These are phyloP conservation scores for Caenorhabditis tropicalis DNA, from an alignment of 1,140 invertebrate genomes.

Conservation along the genomic window DNA sequence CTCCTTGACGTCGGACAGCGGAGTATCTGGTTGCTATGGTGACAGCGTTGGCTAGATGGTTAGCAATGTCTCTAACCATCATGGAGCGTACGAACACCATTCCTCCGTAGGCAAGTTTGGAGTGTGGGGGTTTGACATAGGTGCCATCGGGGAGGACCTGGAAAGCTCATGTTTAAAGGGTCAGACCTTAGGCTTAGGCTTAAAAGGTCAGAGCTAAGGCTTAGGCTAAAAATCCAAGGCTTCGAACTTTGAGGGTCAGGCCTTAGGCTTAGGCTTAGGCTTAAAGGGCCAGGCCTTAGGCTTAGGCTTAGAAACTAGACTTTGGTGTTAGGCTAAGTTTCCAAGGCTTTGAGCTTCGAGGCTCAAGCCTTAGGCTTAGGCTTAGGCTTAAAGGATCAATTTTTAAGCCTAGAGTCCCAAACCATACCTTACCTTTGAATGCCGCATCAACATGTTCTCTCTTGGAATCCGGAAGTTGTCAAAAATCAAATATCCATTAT, in stretches of 20 bases:
- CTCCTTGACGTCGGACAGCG: conserved; percentile 85
- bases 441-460: conserved; percentile 90
- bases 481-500: conserved; percentile 77
- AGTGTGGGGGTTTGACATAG: conserved; percentile 83
- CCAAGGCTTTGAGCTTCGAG: too few relatives aligned
- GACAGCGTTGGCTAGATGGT: conserved; percentile 69
- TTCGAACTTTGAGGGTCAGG: too few relatives aligned
- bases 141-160: conserved; percentile 81
- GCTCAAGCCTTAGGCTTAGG: too few relatives aligned
- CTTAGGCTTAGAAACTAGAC: too few relatives aligned
- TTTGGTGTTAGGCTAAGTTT: too few relatives aligned
- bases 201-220: too few relatives aligned
- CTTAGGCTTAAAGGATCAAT: too few relatives aligned
- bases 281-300: too few relatives aligned
- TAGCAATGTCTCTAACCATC: conserved; percentile 73
- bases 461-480: conserved; percentile 78
- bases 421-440: conserved; percentile 78
- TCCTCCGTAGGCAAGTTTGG: conserved; percentile 87
- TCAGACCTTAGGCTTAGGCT: too few relatives aligned
- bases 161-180: conserved; percentile 73
- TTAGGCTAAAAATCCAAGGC: too few relatives aligned
- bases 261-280: too few relatives aligned
- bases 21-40: conserved; percentile 80
- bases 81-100: conserved; percentile 91
- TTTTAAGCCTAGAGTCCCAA: too few relatives aligned